Percentiles rank a stretch among this genome's conserved stretches.
Evolutionary conservation across 2,888 invertebrate genomes (phyloP).

Genomic region (Cheilosia soror): DNA sequence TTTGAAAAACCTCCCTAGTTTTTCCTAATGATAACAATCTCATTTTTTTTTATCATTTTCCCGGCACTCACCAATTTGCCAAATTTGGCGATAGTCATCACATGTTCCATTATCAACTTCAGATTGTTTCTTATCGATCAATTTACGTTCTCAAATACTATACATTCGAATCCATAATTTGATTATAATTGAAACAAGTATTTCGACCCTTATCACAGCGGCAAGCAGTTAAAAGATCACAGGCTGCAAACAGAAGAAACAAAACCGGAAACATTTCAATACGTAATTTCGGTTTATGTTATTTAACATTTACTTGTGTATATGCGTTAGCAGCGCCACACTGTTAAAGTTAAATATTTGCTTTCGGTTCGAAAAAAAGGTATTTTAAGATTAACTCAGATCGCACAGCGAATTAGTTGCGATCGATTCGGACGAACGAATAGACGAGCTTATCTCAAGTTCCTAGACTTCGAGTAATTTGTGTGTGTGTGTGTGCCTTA

Average conservation of each 20-base stretch:
- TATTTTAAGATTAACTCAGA: conserved; percentile 29
- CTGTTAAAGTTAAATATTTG: not conserved
- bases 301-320: conserved; percentile 16
- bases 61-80: not conserved
- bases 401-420: conserved; percentile 45
- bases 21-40: not conserved
- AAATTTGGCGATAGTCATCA: not conserved
- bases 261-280: not conserved
- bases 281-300: conserved; percentile 28
- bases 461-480: not conserved
- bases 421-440: conserved; percentile 29
- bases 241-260: not conserved
- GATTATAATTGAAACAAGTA: conserved; percentile 15
- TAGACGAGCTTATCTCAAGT: conserved; percentile 35
- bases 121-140: not conserved
- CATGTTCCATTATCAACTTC: not conserved
- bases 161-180: conserved; percentile 6
- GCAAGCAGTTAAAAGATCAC: conserved; percentile 28
- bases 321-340: conserved; percentile 13
- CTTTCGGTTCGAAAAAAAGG: conserved; percentile 6
- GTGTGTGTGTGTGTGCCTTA: not conserved
- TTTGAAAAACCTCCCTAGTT: not conserved
- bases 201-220: conserved; percentile 27
- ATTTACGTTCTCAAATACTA: not conserved
- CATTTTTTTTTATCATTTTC: not conserved